Conservation (phyloP, 2,113 vertebrate species). For the Motacilla alba region DNA sequence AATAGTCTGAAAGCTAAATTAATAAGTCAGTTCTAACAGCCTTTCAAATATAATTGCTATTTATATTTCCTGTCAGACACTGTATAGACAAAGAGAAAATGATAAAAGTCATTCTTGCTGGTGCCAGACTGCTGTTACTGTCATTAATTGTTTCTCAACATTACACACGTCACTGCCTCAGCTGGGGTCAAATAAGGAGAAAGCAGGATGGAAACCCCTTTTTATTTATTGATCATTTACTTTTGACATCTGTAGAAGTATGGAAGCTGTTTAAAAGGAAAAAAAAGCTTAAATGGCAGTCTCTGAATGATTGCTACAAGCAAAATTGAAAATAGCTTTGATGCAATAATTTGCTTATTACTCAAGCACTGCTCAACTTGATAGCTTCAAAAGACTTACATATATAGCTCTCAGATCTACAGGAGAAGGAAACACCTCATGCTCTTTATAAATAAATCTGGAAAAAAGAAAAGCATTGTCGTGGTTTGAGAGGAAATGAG, state of each 20-base stretch:
- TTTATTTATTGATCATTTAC: neutral
- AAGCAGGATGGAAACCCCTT: neutral
- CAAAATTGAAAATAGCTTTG: neutral
- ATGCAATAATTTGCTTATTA: neutral
- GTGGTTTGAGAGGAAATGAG: too few relatives aligned
- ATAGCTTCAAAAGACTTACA: neutral
- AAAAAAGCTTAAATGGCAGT: neutral
- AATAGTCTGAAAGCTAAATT: neutral
- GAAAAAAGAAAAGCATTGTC: neutral
- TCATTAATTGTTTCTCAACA: neutral
- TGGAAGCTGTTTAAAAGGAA: neutral
- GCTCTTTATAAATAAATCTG: neutral
- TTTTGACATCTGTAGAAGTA: neutral
- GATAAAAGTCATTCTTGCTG: neutral
- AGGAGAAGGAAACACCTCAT: neutral
- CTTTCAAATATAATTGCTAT: neutral
- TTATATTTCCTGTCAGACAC: neutral
- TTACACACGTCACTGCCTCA: neutral
- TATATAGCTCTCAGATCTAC: neutral
- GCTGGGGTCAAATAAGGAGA: neutral
- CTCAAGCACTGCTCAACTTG: neutral
- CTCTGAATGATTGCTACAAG: neutral
- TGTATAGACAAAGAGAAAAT: neutral
- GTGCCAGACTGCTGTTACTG: neutral
- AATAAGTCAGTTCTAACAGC: neutral